Percentiles rank a stretch among this genome's conserved stretches.
Conservation (phyloP, 2,113 vertebrate species). For the Leptobrachium leishanense region DNA sequence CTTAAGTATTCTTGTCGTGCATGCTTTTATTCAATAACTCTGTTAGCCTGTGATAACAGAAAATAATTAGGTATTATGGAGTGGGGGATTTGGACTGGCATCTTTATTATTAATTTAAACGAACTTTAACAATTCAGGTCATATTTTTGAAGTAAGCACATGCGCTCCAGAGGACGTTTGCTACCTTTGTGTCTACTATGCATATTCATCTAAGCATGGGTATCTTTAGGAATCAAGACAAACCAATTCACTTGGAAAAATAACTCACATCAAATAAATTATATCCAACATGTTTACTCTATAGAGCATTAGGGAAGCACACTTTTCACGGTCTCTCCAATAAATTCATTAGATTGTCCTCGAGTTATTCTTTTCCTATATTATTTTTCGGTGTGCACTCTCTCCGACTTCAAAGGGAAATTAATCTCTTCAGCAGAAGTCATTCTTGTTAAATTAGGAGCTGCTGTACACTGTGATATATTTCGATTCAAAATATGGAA, state of each 20-base stretch:
- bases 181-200: constrained; percentile 21
- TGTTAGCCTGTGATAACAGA: constrained; percentile 45
- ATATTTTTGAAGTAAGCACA: constrained; percentile 48
- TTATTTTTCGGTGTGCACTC: no score
- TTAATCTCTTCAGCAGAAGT: no score
- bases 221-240: no score
- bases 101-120: constrained; percentile 40
- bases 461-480: no score
- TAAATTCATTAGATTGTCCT: no score
- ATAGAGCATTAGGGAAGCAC: no score
- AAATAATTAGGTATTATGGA: constrained; percentile 52
- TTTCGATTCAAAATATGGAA: no score
- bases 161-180: constrained; percentile 29
- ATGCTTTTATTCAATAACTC: constrained; percentile 9
- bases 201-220: not conserved
- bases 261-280: not conserved
- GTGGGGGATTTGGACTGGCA: constrained; percentile 41
- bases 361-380: no score
- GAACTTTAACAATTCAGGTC: constrained; percentile 42
- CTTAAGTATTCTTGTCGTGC: not conserved
- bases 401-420: no score
- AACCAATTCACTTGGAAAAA: not conserved
- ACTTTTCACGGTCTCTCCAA: no score
- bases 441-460: no score
- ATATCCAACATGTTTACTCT: no score